Conservation (phyloP, 2,888 invertebrate species). For the Drosophila phalerata region DNA sequence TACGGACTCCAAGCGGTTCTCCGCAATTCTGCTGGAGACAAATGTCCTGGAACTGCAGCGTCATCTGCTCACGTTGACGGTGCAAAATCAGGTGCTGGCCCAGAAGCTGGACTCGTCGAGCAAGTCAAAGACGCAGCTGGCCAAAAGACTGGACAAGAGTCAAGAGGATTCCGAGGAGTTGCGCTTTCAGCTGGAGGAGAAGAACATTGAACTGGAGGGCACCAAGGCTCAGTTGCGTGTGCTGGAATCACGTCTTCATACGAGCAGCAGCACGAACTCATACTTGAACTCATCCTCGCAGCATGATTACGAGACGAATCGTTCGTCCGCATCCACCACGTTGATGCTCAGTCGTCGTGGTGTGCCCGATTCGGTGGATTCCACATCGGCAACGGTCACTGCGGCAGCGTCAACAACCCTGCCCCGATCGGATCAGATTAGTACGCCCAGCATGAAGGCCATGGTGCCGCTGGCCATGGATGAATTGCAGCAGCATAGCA, state of each 20-base stretch:
- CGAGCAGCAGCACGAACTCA: slow-evolving; percentile 85
- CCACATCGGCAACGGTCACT: slow-evolving; percentile 52
- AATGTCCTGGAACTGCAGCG: slow-evolving; percentile 93
- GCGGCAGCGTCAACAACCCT: slow-evolving; percentile 46
- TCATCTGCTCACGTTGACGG: slow-evolving; percentile 92
- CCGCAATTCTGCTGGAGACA: slow-evolving; percentile 93
- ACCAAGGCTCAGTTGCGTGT: slow-evolving; percentile 92
- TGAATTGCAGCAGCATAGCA: slow-evolving; percentile 86
- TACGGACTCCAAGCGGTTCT: slow-evolving; percentile 91
- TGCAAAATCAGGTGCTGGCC: slow-evolving; percentile 93
- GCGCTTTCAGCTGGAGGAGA: slow-evolving; percentile 93
- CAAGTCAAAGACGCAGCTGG: slow-evolving; percentile 88
- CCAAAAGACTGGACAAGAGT: slow-evolving; percentile 90
- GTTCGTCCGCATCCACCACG: slow-evolving; percentile 83
- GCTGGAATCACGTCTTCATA: slow-evolving; percentile 87
- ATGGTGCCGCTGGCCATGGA: slow-evolving; percentile 87
- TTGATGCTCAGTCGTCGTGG: slow-evolving; percentile 82
- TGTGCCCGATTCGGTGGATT: slow-evolving; percentile 68
- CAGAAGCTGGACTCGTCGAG: slow-evolving; percentile 90
- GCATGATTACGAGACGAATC: slow-evolving; percentile 83
- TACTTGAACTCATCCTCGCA: slow-evolving; percentile 83
- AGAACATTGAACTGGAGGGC: slow-evolving; percentile 93
- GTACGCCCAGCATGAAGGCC: slow-evolving; percentile 87
- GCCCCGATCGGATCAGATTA: slow-evolving; percentile 83
- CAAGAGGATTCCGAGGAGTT: slow-evolving; percentile 93